phyloP scores from a whole-genome alignment of 30 jellyfish, hydroid and myxozoan genomes.

The Aurelia aurita complex sp. Pacific region DNA sequence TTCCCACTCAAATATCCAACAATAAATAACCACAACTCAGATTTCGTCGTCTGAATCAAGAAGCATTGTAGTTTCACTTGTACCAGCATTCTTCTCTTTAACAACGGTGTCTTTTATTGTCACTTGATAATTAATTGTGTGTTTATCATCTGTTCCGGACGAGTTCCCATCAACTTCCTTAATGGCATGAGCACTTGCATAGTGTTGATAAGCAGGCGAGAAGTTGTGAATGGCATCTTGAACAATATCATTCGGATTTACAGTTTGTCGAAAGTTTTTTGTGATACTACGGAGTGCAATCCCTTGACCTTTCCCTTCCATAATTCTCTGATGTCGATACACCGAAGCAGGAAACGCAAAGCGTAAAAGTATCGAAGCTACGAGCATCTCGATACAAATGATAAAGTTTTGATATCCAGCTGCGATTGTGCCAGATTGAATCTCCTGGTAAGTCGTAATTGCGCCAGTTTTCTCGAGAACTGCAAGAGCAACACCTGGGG shows the following conservation, averaged over 20 bases:
- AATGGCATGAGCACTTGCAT: slow-evolving; percentile 83
- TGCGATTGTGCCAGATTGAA: slow-evolving; percentile 75
- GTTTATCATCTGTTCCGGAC: slow-evolving; percentile 67
- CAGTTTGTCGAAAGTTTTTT: slow-evolving; percentile 80
- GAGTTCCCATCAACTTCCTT: slow-evolving; percentile 50
- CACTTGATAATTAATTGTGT: slow-evolving; percentile 81
- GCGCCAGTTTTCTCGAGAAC: slow-evolving; percentile 86
- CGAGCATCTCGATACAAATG: slow-evolving; percentile 92
- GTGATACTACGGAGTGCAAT: slow-evolving; percentile 80
- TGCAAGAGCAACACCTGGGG: slow-evolving; percentile 85
- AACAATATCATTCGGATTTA: slow-evolving; percentile 91
- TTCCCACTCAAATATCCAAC: background rate
- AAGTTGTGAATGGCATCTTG: slow-evolving; percentile 96
- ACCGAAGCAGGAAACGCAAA: slow-evolving; percentile 90
- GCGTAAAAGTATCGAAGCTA: slow-evolving; percentile 85
- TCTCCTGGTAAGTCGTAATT: slow-evolving; percentile 53
- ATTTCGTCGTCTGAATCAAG: slow-evolving; percentile 63
- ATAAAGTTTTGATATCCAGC: slow-evolving; percentile 96
- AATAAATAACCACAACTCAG: background rate
- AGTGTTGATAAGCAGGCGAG: slow-evolving; percentile 94
- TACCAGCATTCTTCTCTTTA: slow-evolving; percentile 32
- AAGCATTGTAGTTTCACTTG: slow-evolving; percentile 56
- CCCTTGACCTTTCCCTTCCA: slow-evolving; percentile 71
- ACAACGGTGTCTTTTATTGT: slow-evolving; percentile 67
- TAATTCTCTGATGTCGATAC: slow-evolving; percentile 83